Conservation (phyloP, 2,888 invertebrate genomes). For the Leptarthrus brevirostris region DNA sequence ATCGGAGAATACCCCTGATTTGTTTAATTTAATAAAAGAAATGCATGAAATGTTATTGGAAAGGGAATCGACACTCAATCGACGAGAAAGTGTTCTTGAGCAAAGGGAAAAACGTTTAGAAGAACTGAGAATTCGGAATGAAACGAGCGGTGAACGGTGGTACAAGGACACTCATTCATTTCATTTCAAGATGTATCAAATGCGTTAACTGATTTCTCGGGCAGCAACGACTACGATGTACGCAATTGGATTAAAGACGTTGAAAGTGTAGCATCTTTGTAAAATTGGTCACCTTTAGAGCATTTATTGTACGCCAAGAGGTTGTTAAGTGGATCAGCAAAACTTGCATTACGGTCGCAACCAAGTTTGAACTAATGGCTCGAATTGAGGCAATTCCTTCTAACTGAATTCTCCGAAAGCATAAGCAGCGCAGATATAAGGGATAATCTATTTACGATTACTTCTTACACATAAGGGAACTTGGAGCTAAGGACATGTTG, state of each 20-base stretch:
- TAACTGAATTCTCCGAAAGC: slow-evolving; percentile 50
- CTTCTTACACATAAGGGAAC: slow-evolving; percentile 51
- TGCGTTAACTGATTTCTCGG: background rate
- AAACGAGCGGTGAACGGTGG: no score
- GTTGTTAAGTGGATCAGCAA: slow-evolving; percentile 51
- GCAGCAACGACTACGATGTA: background rate
- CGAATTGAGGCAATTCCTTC: slow-evolving; percentile 12
- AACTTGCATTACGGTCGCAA: slow-evolving; percentile 49
- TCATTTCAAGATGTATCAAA: background rate
- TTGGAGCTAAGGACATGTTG: background rate
- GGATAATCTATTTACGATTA: slow-evolving; percentile 62
- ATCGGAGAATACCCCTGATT: background rate
- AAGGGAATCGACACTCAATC: background rate
- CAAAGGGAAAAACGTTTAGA: no score
- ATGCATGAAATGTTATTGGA: background rate
- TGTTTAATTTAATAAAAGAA: background rate
- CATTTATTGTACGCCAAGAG: slow-evolving; percentile 48
- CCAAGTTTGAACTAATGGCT: slow-evolving; percentile 41
- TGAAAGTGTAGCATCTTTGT: background rate
- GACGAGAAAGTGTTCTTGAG: no score
- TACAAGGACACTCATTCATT: no score
- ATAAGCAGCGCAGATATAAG: slow-evolving; percentile 52
- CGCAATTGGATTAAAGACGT: background rate
- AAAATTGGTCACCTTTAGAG: slow-evolving; percentile 20
- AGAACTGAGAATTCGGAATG: no score